phyloP scores from a whole-genome alignment of 2,113 vertebrate genomes.

The Oncorhynchus kisutch region DNA sequence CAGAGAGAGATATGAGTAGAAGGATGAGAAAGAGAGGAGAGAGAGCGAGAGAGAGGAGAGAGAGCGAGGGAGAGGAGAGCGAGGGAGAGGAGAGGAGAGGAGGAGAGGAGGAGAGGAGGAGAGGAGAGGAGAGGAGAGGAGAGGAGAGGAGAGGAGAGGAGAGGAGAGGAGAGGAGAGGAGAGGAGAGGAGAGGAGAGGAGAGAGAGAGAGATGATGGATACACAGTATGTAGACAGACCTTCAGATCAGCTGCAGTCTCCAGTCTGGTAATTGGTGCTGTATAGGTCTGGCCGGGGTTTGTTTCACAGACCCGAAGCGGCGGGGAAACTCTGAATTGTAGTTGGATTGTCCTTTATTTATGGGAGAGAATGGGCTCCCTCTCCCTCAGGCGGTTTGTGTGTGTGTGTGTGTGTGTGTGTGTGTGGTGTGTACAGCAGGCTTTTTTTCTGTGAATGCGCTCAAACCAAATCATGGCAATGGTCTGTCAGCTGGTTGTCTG shows the following conservation, averaged over 20 bases:
- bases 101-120: neutral
- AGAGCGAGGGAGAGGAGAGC: neutral
- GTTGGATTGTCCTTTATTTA: conserved; percentile 10
- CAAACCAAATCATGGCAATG: neutral
- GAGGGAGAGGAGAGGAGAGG: neutral
- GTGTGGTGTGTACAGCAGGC: neutral
- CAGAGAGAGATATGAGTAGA: neutral
- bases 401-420: conserved; percentile 1
- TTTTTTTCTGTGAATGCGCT: neutral
- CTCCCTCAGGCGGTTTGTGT: neutral
- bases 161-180: neutral
- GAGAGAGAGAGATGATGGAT: neutral
- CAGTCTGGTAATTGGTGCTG: neutral
- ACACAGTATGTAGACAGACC: neutral
- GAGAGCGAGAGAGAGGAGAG: neutral
- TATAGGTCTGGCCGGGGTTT: neutral
- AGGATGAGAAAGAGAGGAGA: neutral
- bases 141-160: neutral
- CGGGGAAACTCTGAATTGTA: neutral
- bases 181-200: neutral
- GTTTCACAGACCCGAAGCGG: conserved; percentile 1
- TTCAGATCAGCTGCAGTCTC: neutral
- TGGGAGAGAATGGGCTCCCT: conserved; percentile 2
- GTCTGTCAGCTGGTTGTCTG: neutral
- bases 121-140: neutral